A percentile compares a stretch with the other conserved stretches of the same genome.
phyloP scores from a whole-genome alignment of 2,797 vertebrate genomes.

The Notamacropus eugenii region DNA sequence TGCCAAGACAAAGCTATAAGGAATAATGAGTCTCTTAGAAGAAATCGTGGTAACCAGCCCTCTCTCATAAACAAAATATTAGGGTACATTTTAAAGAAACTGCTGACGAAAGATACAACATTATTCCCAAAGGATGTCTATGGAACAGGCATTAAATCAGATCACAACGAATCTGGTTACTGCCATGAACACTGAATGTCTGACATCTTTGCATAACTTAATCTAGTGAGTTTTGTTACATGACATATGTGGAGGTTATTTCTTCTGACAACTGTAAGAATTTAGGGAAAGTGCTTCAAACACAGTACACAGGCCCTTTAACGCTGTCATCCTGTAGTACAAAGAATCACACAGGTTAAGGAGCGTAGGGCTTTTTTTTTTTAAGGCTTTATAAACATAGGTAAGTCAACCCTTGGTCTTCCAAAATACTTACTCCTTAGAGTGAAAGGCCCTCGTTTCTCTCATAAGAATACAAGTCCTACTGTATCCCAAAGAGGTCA shows the following conservation, averaged over 20 bases:
- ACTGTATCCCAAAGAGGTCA: too few relatives aligned
- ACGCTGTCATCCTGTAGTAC: constrained; percentile 56
- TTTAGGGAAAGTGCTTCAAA: constrained; percentile 27
- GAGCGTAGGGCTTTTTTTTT: not conserved
- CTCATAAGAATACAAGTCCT: too few relatives aligned
- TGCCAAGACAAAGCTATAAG: constrained; percentile 5
- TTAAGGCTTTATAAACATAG: not conserved
- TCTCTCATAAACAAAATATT: constrained; percentile 49
- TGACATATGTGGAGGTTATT: constrained; percentile 7
- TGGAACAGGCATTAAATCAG: constrained; percentile 23
- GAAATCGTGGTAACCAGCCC: constrained; percentile 18
- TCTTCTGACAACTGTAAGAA: not conserved
- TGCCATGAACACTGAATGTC: constrained; percentile 29
- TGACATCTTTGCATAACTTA: not conserved
- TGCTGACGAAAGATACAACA: constrained; percentile 22
- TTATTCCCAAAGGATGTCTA: constrained; percentile 33
- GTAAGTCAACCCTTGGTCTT: constrained; percentile 23
- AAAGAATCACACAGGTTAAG: not conserved
- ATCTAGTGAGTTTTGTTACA: not conserved
- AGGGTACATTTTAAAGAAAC: constrained; percentile 22
- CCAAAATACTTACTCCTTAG: not conserved
- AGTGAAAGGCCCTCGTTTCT: not conserved
- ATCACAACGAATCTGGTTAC: constrained; percentile 39
- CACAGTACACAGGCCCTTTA: not conserved
- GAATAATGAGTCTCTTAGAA: constrained; percentile 37